phyloP scores from a whole-genome alignment of 2,888 invertebrate genomes.

The Heterodera filipjevi region DNA sequence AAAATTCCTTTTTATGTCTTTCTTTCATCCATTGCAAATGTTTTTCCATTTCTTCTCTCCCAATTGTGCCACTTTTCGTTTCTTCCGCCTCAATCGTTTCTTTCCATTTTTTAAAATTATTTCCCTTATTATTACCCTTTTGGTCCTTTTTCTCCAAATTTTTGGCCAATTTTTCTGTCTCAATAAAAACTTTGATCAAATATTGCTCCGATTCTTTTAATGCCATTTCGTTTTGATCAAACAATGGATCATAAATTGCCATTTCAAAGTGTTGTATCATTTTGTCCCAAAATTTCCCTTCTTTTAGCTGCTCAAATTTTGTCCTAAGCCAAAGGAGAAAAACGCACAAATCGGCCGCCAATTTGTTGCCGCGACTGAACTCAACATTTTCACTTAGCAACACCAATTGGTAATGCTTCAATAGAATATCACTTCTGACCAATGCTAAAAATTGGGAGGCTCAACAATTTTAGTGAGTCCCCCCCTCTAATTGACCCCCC shows the following conservation, averaged over 20 bases:
- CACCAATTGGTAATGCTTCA: neutral
- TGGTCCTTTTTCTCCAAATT: neutral
- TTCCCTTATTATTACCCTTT: neutral
- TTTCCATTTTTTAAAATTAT: conserved; percentile 3
- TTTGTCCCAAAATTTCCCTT: neutral
- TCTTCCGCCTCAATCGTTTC: neutral
- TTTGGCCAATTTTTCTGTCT: neutral
- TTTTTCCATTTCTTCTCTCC: neutral
- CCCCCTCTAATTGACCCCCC: too few relatives aligned
- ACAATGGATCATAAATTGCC: neutral
- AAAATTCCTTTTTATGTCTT: conserved; percentile 6
- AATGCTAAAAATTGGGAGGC: neutral
- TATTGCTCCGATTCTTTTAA: conserved; percentile 1
- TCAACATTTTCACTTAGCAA: neutral
- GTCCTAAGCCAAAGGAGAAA: neutral
- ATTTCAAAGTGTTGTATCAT: neutral
- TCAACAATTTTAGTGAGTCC: too few relatives aligned
- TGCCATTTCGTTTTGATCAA: neutral
- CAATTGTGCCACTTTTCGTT: neutral
- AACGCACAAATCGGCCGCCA: neutral
- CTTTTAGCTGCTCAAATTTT: neutral
- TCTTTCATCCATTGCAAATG: conserved; percentile 1
- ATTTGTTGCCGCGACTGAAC: neutral
- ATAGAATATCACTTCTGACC: neutral
- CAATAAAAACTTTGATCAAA: neutral